phyloP scores from a whole-genome alignment of 2,888 invertebrate species.

The Latheticus oryzae region DNA sequence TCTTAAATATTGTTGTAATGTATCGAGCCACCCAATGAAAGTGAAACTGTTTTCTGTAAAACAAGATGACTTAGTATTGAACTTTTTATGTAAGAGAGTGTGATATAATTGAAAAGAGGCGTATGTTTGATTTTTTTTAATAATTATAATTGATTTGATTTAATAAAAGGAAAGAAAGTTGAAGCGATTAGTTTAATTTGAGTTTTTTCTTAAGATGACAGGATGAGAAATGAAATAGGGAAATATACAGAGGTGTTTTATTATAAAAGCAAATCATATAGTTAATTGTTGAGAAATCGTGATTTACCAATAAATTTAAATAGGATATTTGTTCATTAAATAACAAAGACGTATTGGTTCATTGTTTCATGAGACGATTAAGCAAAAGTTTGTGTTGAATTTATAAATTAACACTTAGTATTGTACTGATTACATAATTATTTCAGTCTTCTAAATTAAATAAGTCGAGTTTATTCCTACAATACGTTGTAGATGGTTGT shows the following conservation, averaged over 20 bases:
- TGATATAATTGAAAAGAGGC: too few species aligned
- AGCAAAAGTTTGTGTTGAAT: slow-evolving; percentile 25
- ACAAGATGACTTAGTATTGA: too few species aligned
- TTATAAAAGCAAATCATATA: too few species aligned
- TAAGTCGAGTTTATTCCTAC: too few species aligned
- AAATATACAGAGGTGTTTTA: slow-evolving; percentile 4
- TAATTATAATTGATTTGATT: too few species aligned
- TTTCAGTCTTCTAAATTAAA: slow-evolving; percentile 6
- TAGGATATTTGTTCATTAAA: slow-evolving; percentile 11
- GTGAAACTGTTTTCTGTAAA: slow-evolving; percentile 37
- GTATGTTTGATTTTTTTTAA: too few species aligned
- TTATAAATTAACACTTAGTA: slow-evolving; percentile 7
- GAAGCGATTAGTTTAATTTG: too few species aligned
- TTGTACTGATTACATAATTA: slow-evolving; percentile 7
- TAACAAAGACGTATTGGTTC: slow-evolving; percentile 27
- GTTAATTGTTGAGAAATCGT: slow-evolving; percentile 15
- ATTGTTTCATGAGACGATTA: slow-evolving; percentile 18
- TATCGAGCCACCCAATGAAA: slow-evolving; percentile 25
- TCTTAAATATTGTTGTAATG: slow-evolving; percentile 11
- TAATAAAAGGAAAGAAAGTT: too few species aligned
- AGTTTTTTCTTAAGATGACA: too few species aligned
- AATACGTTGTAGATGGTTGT: too few species aligned
- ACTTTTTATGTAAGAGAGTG: too few species aligned
- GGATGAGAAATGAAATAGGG: slow-evolving; percentile 4
- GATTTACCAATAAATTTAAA: slow-evolving; percentile 6